Base-by-base conservation (phyloP, 2,113 vertebrate species). In the Sinosuthora webbiana region DNA sequence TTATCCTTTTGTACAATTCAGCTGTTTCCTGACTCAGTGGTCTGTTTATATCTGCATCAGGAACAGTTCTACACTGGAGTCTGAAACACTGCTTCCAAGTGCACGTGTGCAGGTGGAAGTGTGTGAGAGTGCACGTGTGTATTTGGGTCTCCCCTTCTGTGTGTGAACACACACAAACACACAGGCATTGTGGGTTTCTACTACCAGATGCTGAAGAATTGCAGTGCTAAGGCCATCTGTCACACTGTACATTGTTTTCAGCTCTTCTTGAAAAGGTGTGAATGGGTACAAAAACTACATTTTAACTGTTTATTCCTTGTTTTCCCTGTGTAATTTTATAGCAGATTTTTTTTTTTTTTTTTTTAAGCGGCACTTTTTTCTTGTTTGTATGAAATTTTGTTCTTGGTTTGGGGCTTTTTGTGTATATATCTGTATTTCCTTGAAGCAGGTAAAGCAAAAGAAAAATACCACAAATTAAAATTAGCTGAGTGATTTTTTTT, bases 321-420 rank as follows among this genome's bases (percentile, higher is more conserved):
- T 93, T 92, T 83, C n/a, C 76, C n/a, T 87, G 56, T 75, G 49
- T 93, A 87, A 83, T 96, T 96, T 96, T 92, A 83, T 69, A 96
- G 52, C 59, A 97, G 63, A 71, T n/a, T n/a, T n/a, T n/a, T n/a
- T n/a, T n/a, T n/a, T n/a, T n/a, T n/a, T n/a, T 68, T 93, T 96
- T 91, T 95, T 95, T 85, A 42, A 97, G 88, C 24, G 63, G 96
- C 97, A 98, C 97, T 97, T 98, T 97, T 95, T 92, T 86, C 85
- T 94, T 91, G 22, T 88, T 92, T 76, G 15, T 96, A 17, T 91
- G 76, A 84, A 83, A 86, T 96, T 95, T 93, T 83, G 44, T 92
- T 94, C 18, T 81, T 69, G 33, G 37, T 75, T 75, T 39, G 60
- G 28, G 20, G 5, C 4, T 37, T 78, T 90, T 63, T 50, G 39